These are phyloP conservation scores for Acanthosoma haemorrhoidale DNA, from an alignment of 2,888 invertebrate species.

Conservation along the genomic window DNA sequence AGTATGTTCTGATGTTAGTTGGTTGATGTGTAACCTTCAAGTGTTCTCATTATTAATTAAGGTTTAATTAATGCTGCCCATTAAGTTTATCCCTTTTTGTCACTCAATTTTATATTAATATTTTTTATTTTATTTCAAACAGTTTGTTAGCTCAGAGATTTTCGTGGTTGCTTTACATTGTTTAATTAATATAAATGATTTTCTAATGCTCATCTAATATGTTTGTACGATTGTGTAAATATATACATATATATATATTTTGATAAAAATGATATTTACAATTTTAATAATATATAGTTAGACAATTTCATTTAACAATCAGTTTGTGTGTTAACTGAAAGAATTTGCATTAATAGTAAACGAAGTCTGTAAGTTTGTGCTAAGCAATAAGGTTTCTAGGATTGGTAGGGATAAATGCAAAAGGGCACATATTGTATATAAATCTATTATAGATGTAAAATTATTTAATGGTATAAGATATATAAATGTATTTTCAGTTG, in stretches of 20 bases:
- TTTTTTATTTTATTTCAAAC: neutral
- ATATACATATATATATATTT: constrained; percentile 30
- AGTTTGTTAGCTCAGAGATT: neutral
- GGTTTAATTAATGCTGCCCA: constrained; percentile 4
- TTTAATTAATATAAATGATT: constrained; percentile 21
- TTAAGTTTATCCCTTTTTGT: neutral
- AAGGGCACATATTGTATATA: constrained; percentile 31
- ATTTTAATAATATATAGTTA: constrained; percentile 22
- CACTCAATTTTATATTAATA: neutral
- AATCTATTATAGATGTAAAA: constrained; percentile 28
- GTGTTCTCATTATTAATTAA: constrained; percentile 24
- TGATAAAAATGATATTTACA: constrained; percentile 28
- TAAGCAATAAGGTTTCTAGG: constrained; percentile 29
- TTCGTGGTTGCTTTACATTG: constrained; percentile 21
- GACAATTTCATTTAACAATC: constrained; percentile 26
- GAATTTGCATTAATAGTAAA: constrained; percentile 16
- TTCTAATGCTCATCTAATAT: constrained; percentile 28
- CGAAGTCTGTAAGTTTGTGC: constrained; percentile 15
- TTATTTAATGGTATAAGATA: constrained; percentile 27
- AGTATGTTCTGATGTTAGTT: constrained; percentile 5
- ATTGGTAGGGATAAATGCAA: constrained; percentile 21
- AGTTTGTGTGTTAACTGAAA: constrained; percentile 27
- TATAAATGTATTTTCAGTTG: constrained; percentile 28
- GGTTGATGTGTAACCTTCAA: constrained; percentile 11
- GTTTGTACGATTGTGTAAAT: constrained; percentile 29